Evolutionary conservation across 2,888 invertebrate genomes (phyloP).

Genomic region (Pimpla rufipes): DNA sequence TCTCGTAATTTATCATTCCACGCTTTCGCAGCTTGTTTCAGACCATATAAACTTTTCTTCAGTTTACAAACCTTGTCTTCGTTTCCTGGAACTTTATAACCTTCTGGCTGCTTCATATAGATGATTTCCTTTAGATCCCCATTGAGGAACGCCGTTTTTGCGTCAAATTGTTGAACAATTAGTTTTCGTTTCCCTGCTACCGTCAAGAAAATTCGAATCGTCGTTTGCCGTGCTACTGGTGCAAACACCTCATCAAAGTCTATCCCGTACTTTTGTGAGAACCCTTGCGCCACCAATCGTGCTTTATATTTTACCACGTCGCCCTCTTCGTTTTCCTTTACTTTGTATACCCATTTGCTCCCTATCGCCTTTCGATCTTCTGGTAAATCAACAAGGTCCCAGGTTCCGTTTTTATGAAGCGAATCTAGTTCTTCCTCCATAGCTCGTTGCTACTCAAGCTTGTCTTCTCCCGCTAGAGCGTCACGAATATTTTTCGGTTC

Average conservation of each 20-base stretch:
- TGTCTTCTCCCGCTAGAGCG: too few species aligned
- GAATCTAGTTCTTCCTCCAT: too few species aligned
- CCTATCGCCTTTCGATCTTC: neutral
- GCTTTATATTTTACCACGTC: conserved; percentile 41
- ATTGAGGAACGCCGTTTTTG: conserved; percentile 63
- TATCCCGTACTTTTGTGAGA: conserved; percentile 47
- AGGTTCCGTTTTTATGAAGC: too few species aligned
- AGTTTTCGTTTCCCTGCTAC: too few species aligned
- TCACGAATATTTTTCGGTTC: too few species aligned
- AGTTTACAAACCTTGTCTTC: conserved; percentile 54
- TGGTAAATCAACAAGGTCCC: neutral
- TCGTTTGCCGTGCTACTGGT: too few species aligned
- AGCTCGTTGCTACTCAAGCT: too few species aligned
- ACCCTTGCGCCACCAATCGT: conserved; percentile 59
- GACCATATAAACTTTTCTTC: conserved; percentile 63
- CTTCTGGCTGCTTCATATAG: conserved; percentile 61
- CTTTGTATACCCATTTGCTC: neutral
- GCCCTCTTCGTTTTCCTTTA: neutral
- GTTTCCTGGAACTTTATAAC: conserved; percentile 27
- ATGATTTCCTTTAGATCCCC: conserved; percentile 50
- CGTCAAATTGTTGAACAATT: too few species aligned
- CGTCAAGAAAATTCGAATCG: too few species aligned
- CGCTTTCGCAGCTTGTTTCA: conserved; percentile 63
- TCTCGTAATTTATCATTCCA: conserved; percentile 60
- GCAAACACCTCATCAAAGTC: too few species aligned